phyloP scores from a whole-genome alignment of 2,113 vertebrate genomes.

The Thymallus thymallus region DNA sequence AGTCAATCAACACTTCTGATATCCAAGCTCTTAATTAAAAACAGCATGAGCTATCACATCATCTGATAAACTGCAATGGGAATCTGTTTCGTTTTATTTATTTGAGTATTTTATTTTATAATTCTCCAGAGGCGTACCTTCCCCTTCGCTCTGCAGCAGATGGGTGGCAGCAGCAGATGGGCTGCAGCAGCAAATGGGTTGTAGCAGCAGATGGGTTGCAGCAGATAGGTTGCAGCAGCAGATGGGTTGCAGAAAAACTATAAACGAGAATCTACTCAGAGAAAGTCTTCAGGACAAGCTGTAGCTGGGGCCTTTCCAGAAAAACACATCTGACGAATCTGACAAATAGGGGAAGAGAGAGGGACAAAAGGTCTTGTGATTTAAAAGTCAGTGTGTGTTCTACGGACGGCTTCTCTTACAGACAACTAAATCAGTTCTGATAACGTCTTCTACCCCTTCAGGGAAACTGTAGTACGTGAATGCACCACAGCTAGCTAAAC shows the following conservation, averaged over 20 bases:
- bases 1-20: not conserved
- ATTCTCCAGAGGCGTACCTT: no score
- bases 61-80: no score
- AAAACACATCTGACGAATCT: not conserved
- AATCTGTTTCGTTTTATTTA: no score
- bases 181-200: no score
- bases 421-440: not conserved
- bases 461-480: not conserved
- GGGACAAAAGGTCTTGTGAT: constrained; percentile 1
- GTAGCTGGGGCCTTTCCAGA: constrained; percentile 18
- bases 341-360: not conserved
- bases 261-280: constrained; percentile 22
- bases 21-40: not conserved
- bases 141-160: no score
- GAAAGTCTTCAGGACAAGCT: constrained; percentile 27
- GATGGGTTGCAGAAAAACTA: not conserved
- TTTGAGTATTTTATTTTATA: no score
- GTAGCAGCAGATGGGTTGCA: no score
- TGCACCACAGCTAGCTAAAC: not conserved
- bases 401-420: not conserved
- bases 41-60: no score
- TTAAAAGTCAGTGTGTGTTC: not conserved
- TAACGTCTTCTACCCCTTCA: not conserved
- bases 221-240: no score
- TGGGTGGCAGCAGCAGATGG: no score